phyloP scores from a whole-genome alignment of 2,888 invertebrate genomes.

The Altica lythri region DNA sequence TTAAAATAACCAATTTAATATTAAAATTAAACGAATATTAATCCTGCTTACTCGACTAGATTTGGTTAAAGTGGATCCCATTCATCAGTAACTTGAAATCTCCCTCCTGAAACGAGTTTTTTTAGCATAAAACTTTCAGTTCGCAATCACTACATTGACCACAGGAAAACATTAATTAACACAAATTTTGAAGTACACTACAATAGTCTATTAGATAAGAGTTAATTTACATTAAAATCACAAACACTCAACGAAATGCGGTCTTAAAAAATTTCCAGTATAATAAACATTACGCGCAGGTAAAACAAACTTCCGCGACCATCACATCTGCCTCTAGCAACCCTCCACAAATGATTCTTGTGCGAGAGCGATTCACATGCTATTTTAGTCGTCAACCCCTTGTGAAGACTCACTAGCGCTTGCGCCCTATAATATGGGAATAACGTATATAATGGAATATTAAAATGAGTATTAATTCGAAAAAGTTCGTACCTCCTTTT shows the following conservation, averaged over 20 bases:
- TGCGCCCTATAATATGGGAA: conserved; percentile 24
- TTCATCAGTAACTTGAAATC: conserved; percentile 52
- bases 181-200: too few species aligned
- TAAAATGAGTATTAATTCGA: too few species aligned
- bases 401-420: conserved; percentile 30
- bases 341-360: conserved; percentile 31
- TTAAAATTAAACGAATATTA: too few species aligned
- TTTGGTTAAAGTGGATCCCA: conserved; percentile 61
- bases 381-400: conserved; percentile 36
- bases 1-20: too few species aligned
- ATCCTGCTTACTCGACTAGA: conserved; percentile 59
- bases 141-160: neutral
- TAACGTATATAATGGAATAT: conserved; percentile 5
- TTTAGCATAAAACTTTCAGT: neutral
- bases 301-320: conserved; percentile 1
- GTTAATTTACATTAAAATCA: too few species aligned
- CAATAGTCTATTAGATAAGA: too few species aligned
- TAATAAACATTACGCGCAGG: conserved; percentile 9
- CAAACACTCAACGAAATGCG: too few species aligned
- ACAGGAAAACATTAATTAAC: too few species aligned
- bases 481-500: too few species aligned
- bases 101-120: neutral
- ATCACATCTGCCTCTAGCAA: conserved; percentile 30
- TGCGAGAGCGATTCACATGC: conserved; percentile 30
- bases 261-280: too few species aligned